Base-by-base conservation (phyloP, 2,113 vertebrate species). In the Tupaia tana region DNA sequence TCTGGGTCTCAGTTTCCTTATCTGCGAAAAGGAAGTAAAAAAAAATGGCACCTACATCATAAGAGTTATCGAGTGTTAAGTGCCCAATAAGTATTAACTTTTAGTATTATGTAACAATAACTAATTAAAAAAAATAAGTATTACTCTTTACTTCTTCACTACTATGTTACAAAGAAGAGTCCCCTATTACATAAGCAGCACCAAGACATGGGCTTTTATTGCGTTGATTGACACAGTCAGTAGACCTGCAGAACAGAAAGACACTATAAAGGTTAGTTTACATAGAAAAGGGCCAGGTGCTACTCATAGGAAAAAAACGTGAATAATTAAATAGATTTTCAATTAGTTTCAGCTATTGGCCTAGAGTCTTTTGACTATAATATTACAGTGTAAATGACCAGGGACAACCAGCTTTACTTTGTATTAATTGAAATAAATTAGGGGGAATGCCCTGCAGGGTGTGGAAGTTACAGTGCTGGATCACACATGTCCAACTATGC, bases 321-420 rank as follows among this genome's bases (percentile, higher is more conserved):
- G 22, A 93, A 81, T 79, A 80, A 84, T 84, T 80, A 94, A 77
- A 93, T 81, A 81, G 56, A n/a, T 86, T 89, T 96, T 84, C 22
- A 93, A 27, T 73, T 52, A 82, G 43, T 13, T 95, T 95, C 91
- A 10, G 24, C 6, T 85, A 63, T 63, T 73, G 19, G 9, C 4
- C n/a, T 86, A 43, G 56, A 93, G 12, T 66, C 6, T 91, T 82
- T 85, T 77, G 29, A 61, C 29, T 25, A 29, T 58, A 78, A 64
- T 4, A 22, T 52, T 79, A n/a, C 52, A 25, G 6, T 56, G 9
- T 82, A 82, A 89, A 22, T 91, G 52, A 78, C 18, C 10, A 73
- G 31, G 56, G 14, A 82, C 9, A 77, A 20, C 16, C 86, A 64
- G 14, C 10, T 96, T 59, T 88, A 54, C 63, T 91, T 81, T 84